phyloP scores from a whole-genome alignment of 2,797 vertebrate genomes.

The Crocidura indochinensis region DNA sequence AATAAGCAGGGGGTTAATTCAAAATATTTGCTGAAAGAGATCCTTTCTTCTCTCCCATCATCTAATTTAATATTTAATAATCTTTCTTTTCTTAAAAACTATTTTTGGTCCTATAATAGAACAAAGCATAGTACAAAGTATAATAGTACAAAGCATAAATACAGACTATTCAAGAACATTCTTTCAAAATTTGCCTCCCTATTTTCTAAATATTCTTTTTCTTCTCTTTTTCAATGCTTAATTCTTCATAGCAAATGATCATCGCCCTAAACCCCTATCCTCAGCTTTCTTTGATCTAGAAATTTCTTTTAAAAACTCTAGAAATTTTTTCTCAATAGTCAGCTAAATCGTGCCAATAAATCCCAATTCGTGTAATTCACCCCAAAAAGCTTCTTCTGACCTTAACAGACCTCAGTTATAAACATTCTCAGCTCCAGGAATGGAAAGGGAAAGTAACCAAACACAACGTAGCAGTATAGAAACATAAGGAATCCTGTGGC shows the following conservation, averaged over 20 bases:
- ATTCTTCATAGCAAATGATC: background rate
- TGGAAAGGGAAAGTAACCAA: background rate
- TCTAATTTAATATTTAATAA: constrained; percentile 22
- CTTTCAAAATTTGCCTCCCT: constrained; percentile 26
- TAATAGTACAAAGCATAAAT: constrained; percentile 19
- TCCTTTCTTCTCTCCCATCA: background rate
- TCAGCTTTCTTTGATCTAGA: constrained; percentile 38
- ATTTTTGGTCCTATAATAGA: background rate
- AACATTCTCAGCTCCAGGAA: background rate
- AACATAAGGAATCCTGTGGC: background rate
- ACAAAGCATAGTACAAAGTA: background rate
- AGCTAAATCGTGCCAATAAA: background rate
- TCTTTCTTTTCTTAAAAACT: background rate
- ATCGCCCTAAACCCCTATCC: background rate
- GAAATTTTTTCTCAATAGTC: background rate
- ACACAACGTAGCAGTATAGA: background rate
- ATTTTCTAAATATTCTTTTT: constrained; percentile 23
- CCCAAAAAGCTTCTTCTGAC: background rate
- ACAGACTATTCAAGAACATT: background rate
- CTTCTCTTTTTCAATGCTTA: constrained; percentile 39
- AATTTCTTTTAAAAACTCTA: background rate
- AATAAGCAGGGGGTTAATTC: background rate
- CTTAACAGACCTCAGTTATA: background rate
- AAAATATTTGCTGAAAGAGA: constrained; percentile 39
- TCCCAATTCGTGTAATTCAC: background rate